These are phyloP conservation scores for Xenotilapia caudafasciata DNA, from an alignment of 2,113 vertebrate genomes.

Conservation along the genomic window DNA sequence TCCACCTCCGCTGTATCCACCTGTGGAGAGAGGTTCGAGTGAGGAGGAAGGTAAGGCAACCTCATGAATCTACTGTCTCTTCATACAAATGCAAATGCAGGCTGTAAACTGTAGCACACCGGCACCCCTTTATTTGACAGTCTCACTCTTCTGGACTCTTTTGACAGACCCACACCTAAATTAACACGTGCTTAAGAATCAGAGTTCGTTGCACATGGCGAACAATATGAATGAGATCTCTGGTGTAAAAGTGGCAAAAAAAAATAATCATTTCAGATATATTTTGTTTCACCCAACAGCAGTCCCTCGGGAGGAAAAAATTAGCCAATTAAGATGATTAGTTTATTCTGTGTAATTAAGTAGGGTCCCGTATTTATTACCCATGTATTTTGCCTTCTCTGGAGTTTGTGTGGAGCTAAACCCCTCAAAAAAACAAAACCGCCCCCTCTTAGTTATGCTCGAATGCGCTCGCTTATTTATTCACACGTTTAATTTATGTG, in stretches of 20 bases:
- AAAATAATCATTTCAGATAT: background rate
- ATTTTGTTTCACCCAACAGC: background rate
- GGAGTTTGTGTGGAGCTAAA: background rate
- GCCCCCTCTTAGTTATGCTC: background rate
- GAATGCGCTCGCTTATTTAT: background rate
- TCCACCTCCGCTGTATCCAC: conserved; percentile 62
- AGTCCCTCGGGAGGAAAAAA: background rate
- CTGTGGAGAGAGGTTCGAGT: conserved; percentile 69
- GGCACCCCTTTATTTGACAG: background rate
- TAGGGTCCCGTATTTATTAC: background rate
- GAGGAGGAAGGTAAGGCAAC: conserved; percentile 74
- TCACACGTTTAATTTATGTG: background rate
- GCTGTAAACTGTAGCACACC: background rate
- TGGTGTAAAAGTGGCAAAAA: background rate
- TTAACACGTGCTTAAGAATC: background rate
- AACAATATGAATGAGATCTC: background rate
- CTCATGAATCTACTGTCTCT: background rate
- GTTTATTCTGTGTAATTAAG: background rate
- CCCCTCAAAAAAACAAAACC: background rate
- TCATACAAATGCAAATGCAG: background rate
- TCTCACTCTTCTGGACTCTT: background rate
- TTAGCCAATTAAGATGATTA: background rate
- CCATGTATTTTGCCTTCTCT: background rate
- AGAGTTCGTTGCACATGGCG: background rate
- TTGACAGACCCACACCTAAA: background rate